These are phyloP conservation scores for Drosophila sp. DNA, from an alignment of 1,140 invertebrate genomes.

Conservation along the genomic window DNA sequence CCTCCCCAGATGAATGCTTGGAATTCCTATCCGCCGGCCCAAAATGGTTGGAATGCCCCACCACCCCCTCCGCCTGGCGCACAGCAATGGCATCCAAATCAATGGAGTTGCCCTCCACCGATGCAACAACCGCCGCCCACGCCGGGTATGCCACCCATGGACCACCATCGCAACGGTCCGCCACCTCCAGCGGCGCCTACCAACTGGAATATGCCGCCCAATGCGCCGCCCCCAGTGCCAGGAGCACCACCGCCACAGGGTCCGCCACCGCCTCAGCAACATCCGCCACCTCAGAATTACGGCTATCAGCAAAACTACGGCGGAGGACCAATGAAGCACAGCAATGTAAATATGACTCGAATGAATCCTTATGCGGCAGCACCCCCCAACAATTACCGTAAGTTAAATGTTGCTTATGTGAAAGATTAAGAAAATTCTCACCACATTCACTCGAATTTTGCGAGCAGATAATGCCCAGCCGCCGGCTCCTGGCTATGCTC, in stretches of 20 bases:
- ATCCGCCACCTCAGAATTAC: slow-evolving; percentile 84
- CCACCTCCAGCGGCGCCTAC: slow-evolving; percentile 81
- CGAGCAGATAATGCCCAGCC: slow-evolving; percentile 53
- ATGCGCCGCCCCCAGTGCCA: slow-evolving; percentile 61
- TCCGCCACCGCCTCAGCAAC: slow-evolving; percentile 62
- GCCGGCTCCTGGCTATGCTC: slow-evolving; percentile 46
- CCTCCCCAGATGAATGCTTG: slow-evolving; percentile 61
- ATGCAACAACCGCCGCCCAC: slow-evolving; percentile 69
- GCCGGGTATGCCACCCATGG: slow-evolving; percentile 63
- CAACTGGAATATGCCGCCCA: slow-evolving; percentile 82
- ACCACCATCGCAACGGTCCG: slow-evolving; percentile 66
- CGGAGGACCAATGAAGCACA: slow-evolving; percentile 87
- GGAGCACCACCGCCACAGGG: slow-evolving; percentile 63
- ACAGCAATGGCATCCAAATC: slow-evolving; percentile 76
- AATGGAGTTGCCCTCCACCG: slow-evolving; percentile 72
- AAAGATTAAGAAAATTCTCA: not conserved
- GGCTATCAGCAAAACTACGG: slow-evolving; percentile 90
- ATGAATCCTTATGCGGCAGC: slow-evolving; percentile 83
- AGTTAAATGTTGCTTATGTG: not conserved
- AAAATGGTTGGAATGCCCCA: slow-evolving; percentile 69
- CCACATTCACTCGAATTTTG: not conserved
- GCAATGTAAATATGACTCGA: slow-evolving; percentile 85
- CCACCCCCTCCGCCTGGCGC: slow-evolving; percentile 66
- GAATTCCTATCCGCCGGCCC: slow-evolving; percentile 64
- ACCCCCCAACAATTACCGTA: slow-evolving; percentile 66